Evolutionary conservation across 2,797 vertebrate genomes (phyloP).

Genomic region (Lithobates pipiens): DNA sequence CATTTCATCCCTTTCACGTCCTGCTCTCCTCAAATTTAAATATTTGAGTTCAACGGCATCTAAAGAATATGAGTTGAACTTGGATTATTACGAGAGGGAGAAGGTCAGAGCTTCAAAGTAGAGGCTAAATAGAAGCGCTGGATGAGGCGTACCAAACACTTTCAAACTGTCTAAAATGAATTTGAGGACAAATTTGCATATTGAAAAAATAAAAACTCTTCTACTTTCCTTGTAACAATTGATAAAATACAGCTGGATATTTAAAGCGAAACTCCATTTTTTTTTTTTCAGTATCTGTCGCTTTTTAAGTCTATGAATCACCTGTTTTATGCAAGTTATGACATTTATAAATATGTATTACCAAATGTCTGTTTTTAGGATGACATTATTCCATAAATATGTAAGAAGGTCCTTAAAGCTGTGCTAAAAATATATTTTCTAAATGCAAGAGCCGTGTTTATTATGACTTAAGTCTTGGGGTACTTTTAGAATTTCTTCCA

Average conservation of each 20-base stretch:
- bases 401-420: no score
- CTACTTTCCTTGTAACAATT: neutral
- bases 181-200: slow-evolving; percentile 53
- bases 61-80: slow-evolving; percentile 51
- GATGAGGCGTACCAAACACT: neutral
- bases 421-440: no score
- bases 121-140: slow-evolving; percentile 35
- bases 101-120: slow-evolving; percentile 46
- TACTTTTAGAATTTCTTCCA: no score
- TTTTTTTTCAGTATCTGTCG: no score
- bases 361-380: no score
- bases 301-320: no score
- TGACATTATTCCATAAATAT: no score
- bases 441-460: no score
- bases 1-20: neutral
- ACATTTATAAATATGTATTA: no score
- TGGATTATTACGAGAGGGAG: slow-evolving; percentile 26
- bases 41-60: slow-evolving; percentile 40
- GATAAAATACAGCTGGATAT: slow-evolving; percentile 5
- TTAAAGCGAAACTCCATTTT: neutral
- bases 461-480: no score
- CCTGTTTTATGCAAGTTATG: no score
- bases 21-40: slow-evolving; percentile 19
- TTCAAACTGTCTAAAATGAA: slow-evolving; percentile 28
- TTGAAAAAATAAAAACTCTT: neutral